Base-by-base conservation (phyloP, 2,888 invertebrate genomes). In the Lasioglossum figueresi region DNA sequence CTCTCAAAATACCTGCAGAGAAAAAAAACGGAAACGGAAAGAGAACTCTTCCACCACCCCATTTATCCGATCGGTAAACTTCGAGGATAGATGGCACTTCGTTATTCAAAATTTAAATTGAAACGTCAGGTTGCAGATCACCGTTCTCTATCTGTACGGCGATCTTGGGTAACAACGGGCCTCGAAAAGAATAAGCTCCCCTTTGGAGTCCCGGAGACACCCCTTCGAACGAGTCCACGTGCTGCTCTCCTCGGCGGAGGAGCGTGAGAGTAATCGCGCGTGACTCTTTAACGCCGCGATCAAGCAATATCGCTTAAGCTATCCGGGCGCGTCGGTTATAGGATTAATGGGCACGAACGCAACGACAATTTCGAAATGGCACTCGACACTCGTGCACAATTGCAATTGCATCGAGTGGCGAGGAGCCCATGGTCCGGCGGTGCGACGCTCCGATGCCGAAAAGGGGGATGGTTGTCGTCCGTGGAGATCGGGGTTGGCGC, bases 341-440 rank as follows among this genome's bases (percentile, higher is more conserved):
- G 86, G 83, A 89, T 88, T 89, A 89, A 89, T 88, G 89, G 89
- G 80, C n/a, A 79, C 81, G 66, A 78, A 73, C 86, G 86, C 89
- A 82, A 86, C 86, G 89, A 89, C 89, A 89, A 89, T 89, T 89
- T 89, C 88, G 82, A 89, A 89, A 89, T 89, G 86, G 88, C 84
- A 88, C 90, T 91, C 89, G 88, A 87, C 85, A 86, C 85, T 85
- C 85, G 86, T 84, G 87, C 85, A 82, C 87, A 82, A 88, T 86
- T 89, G 91, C 92, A 92, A 92, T 91, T 89, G 92, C 88, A 88
- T 89, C 85, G 88, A 90, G 88, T 89, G 88, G 87, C 76, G 82
- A 14, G 63, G 14, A 45, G 19, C 77, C 86, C 85, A 88, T 80
- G 86, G 88, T 88, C 83, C 86, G 89, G 59, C 4, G 16, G 16